A percentile compares a stretch with the other conserved stretches of the same genome.
Conservation (phyloP, 2,888 invertebrate species). For the Trichogramma dendrolimi region DNA sequence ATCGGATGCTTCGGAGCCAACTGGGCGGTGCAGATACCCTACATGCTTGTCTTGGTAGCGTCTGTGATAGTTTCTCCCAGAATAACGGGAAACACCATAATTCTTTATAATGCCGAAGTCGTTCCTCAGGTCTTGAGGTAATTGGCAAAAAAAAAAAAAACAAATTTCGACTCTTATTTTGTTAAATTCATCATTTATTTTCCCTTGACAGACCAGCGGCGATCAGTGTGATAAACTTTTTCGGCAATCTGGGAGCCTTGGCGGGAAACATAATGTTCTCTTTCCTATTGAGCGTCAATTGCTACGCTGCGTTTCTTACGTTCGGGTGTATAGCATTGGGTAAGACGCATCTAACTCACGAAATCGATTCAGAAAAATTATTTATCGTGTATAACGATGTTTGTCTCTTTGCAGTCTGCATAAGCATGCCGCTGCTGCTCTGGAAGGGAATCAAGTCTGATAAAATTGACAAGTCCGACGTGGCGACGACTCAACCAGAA, state of each 20-base stretch:
- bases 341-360: conserved; percentile 29
- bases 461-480: too few relatives aligned
- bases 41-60: conserved; percentile 42
- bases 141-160: conserved; percentile 24
- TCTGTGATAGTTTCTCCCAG: conserved; percentile 43
- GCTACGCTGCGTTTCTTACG: conserved; percentile 41
- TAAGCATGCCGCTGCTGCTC: neutral
- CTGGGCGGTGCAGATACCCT: conserved; percentile 44
- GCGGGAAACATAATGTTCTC: conserved; percentile 46
- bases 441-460: too few relatives aligned
- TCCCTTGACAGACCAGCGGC: conserved; percentile 37
- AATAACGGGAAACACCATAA: conserved; percentile 45
- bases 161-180: neutral
- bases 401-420: conserved; percentile 14
- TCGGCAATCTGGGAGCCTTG: conserved; percentile 45
- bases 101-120: conserved; percentile 42
- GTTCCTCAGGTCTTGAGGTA: conserved; percentile 47
- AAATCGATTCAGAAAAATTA: neutral
- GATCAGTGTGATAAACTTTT: conserved; percentile 36
- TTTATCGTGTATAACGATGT: neutral
- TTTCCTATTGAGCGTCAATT: conserved; percentile 39
- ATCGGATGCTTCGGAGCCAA: conserved; percentile 44
- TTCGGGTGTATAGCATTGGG: conserved; percentile 40
- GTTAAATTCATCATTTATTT: neutral
- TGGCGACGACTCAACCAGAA: too few relatives aligned